These are phyloP conservation scores for Microtus oregoni DNA, from an alignment of 2,113 vertebrate genomes.

Conservation along the genomic window DNA sequence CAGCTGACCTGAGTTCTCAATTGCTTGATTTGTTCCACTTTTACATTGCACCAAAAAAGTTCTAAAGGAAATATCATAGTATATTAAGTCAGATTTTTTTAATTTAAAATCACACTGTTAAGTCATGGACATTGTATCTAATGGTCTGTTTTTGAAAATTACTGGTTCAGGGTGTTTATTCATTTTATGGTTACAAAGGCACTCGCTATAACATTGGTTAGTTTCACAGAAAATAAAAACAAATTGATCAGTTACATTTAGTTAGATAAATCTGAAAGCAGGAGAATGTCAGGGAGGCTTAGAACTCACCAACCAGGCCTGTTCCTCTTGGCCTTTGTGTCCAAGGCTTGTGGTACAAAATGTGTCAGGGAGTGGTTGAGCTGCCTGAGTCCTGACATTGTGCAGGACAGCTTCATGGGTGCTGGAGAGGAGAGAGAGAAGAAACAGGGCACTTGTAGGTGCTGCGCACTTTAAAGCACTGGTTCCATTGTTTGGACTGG, in stretches of 20 bases:
- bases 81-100: background rate
- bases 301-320: background rate
- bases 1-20: background rate
- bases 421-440: background rate
- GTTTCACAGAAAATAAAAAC: background rate
- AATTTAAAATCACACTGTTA: background rate
- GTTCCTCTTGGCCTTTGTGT: background rate
- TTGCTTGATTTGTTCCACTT: background rate
- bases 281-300: rapidly evolving
- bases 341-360: background rate
- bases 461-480: background rate
- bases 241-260: background rate
- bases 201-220: rapidly evolving
- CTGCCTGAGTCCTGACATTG: background rate
- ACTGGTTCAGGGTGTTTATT: background rate
- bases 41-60: background rate
- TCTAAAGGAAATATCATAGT: background rate
- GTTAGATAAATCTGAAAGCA: background rate
- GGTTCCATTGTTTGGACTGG: no score
- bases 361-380: no score
- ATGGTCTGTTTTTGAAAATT: background rate
- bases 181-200: no score
- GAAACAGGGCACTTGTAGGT: no score
- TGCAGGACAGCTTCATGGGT: background rate
- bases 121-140: no score